Evolutionary conservation across 2,888 invertebrate species (phyloP).

Genomic region (Drosophila meridionalis): DNA sequence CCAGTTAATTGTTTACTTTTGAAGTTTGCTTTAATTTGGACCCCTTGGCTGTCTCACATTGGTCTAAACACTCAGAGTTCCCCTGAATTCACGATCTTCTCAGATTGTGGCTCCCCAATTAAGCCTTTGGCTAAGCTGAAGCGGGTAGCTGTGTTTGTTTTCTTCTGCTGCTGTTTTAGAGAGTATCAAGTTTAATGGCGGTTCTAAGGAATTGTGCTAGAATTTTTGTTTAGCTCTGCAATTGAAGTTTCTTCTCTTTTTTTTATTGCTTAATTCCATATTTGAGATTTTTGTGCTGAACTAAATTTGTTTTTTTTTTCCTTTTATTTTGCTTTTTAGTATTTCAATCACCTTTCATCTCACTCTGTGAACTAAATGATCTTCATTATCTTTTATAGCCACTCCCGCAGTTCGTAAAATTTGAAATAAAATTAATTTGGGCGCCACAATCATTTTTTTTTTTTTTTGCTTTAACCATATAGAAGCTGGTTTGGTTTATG

Average conservation of each 20-base stretch:
- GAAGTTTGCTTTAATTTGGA: slow-evolving; percentile 8
- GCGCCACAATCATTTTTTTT: slow-evolving; percentile 10
- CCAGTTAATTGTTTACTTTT: slow-evolving; percentile 8
- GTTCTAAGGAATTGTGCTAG: slow-evolving; percentile 19
- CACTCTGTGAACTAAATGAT: slow-evolving; percentile 23
- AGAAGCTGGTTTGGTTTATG: background rate
- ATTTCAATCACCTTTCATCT: slow-evolving; percentile 26
- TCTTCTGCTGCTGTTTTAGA: background rate
- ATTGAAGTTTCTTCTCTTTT: slow-evolving; percentile 1
- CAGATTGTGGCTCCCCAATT: slow-evolving; percentile 29
- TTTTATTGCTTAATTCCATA: slow-evolving; percentile 1
- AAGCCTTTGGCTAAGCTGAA: background rate
- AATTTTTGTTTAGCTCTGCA: slow-evolving; percentile 2
- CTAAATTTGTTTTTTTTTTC: slow-evolving; percentile 14
- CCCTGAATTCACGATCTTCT: slow-evolving; percentile 32
- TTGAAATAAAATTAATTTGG: slow-evolving; percentile 25
- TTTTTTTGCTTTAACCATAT: slow-evolving; percentile 8
- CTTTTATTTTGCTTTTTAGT: slow-evolving; percentile 6
- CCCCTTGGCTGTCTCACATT: slow-evolving; percentile 28
- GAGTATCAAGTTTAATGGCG: slow-evolving; percentile 17
- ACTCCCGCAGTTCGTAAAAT: slow-evolving; percentile 38
- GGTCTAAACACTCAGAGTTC: slow-evolving; percentile 42
- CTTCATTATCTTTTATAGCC: slow-evolving; percentile 37
- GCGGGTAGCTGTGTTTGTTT: slow-evolving; percentile 4
- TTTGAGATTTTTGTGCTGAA: slow-evolving; percentile 10